These are phyloP conservation scores for Erebia epiphron DNA, from an alignment of 2,888 invertebrate genomes.

Conservation along the genomic window DNA sequence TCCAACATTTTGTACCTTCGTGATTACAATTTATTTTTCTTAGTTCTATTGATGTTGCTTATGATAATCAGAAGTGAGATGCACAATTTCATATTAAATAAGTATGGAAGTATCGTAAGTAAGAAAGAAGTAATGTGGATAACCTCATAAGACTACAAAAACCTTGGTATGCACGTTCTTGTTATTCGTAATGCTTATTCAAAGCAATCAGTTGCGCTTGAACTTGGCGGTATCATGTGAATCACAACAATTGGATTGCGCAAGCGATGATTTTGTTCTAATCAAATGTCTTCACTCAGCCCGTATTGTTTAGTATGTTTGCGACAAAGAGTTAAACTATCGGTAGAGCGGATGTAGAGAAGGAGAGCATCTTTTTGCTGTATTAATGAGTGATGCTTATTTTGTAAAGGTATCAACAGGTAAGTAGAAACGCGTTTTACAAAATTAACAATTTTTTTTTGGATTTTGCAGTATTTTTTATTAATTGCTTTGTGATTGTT, in stretches of 20 bases:
- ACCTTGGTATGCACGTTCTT: not conserved
- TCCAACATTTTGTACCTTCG: not conserved
- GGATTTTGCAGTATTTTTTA: no score
- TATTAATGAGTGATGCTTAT: no score
- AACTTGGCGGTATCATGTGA: conserved; percentile 3
- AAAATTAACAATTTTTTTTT: no score
- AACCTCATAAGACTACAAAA: not conserved
- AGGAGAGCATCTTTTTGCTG: not conserved
- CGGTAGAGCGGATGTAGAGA: not conserved
- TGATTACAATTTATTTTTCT: not conserved
- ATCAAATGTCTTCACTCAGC: not conserved
- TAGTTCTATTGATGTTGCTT: not conserved
- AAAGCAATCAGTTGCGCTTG: not conserved
- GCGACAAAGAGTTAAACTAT: not conserved
- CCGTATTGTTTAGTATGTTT: not conserved
- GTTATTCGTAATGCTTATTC: not conserved
- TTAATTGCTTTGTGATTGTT: no score
- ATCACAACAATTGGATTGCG: conserved; percentile 6
- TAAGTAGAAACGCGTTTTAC: no score
- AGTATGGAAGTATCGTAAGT: no score
- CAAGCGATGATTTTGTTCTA: conserved; percentile 1
- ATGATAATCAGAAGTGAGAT: no score
- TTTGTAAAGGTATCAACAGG: no score
- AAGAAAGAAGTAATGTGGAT: no score
- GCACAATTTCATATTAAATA: no score